Evolutionary conservation across 2,888 invertebrate genomes (phyloP).

Genomic region (Eueremaeus valkanovi): DNA sequence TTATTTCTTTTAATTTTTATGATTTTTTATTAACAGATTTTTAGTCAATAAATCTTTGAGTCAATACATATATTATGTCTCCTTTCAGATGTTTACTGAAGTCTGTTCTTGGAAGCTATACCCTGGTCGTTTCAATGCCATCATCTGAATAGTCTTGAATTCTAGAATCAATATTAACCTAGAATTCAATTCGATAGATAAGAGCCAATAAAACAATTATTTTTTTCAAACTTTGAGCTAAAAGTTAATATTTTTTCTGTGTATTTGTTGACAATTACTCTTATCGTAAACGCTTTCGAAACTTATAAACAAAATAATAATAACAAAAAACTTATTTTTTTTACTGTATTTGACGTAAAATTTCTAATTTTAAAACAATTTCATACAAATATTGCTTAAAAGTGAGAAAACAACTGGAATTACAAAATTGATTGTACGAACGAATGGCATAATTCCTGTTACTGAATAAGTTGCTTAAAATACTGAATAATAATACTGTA

Average conservation of each 20-base stretch:
- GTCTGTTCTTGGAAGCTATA: slow-evolving; percentile 34
- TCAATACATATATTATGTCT: neutral
- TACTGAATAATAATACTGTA: too few species aligned
- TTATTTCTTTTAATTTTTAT: too few species aligned
- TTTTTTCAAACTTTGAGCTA: neutral
- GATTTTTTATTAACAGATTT: too few species aligned
- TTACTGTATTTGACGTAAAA: too few species aligned
- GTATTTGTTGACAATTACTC: neutral
- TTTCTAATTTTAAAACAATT: too few species aligned
- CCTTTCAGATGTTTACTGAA: slow-evolving; percentile 25
- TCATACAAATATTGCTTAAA: too few species aligned
- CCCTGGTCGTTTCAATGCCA: slow-evolving; percentile 37
- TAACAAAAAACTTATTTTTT: too few species aligned
- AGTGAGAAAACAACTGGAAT: too few species aligned
- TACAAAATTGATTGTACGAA: too few species aligned
- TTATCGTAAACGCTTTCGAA: neutral
- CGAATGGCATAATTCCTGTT: too few species aligned
- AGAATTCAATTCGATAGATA: neutral
- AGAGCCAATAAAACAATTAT: neutral
- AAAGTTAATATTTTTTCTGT: neutral
- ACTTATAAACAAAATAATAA: too few species aligned
- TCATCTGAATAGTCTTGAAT: neutral
- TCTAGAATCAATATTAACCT: neutral
- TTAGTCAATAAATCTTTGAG: neutral
- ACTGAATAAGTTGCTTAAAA: too few species aligned